These are phyloP conservation scores for Labeo calbasu DNA, from an alignment of 2,797 vertebrate species.

Conservation along the genomic window DNA sequence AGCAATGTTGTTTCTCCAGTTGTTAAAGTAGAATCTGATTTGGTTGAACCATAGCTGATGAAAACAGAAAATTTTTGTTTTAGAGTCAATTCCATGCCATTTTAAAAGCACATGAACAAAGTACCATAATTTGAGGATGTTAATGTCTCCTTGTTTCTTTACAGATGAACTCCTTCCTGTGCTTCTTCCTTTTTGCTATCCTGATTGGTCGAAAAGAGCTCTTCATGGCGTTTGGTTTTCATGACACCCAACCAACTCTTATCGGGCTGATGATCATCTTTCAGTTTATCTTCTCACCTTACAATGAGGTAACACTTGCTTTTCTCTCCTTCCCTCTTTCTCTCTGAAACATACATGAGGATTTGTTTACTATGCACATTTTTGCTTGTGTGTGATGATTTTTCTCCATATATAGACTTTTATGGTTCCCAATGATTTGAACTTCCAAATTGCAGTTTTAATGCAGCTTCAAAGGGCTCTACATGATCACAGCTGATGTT, in stretches of 20 bases:
- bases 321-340: background rate
- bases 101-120: background rate
- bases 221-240: slow-evolving; percentile 95
- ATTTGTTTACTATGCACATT: background rate
- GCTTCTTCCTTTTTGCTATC: slow-evolving; percentile 95
- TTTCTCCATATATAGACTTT: no score
- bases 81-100: background rate
- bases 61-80: background rate
- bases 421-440: no score
- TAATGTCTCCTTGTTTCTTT: slow-evolving; percentile 44
- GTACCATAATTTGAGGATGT: background rate
- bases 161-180: slow-evolving; percentile 98
- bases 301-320: slow-evolving; percentile 88
- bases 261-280: slow-evolving; percentile 99
- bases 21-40: background rate
- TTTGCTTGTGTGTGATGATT: background rate
- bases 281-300: slow-evolving; percentile 99
- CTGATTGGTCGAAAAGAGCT: slow-evolving; percentile 94
- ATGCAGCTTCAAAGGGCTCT: no score
- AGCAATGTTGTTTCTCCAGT: background rate
- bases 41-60: background rate
- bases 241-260: slow-evolving; percentile 90
- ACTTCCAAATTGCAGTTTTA: no score
- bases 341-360: background rate
- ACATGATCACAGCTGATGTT: no score